A percentile compares a stretch with the other conserved stretches of the same genome.
Evolutionary conservation across 1,140 invertebrate genomes (phyloP).

Genomic region (Meloidogyne floridensis): DNA sequence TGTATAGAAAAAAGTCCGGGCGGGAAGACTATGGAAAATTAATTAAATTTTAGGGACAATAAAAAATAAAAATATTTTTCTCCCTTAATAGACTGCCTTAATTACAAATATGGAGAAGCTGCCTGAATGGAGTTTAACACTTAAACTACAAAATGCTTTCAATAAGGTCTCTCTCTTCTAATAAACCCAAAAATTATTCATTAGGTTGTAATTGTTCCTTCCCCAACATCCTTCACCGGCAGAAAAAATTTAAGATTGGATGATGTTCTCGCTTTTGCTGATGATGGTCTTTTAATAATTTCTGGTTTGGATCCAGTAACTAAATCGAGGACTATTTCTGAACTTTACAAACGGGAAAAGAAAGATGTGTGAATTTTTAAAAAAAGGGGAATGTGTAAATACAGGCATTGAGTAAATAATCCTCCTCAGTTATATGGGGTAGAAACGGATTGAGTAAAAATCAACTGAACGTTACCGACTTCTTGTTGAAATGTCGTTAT

Average conservation of each 20-base stretch:
- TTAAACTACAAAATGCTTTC: slow-evolving; percentile 54
- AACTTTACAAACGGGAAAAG: slow-evolving; percentile 21
- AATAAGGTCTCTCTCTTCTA: slow-evolving; percentile 47
- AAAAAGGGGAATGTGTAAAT: too few relatives aligned
- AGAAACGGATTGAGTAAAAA: too few relatives aligned
- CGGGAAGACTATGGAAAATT: not conserved
- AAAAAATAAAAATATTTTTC: slow-evolving; percentile 17
- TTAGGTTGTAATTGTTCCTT: slow-evolving; percentile 43
- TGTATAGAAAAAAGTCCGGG: too few relatives aligned
- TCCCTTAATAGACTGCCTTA: slow-evolving; percentile 31
- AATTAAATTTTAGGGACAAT: not conserved
- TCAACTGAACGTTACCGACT: too few relatives aligned
- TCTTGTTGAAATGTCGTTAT: too few relatives aligned
- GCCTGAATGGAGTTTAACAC: slow-evolving; percentile 53
- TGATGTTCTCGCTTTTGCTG: slow-evolving; percentile 54
- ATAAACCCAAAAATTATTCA: not conserved
- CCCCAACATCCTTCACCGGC: slow-evolving; percentile 30
- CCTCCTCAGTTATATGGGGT: too few relatives aligned
- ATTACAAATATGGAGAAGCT: slow-evolving; percentile 39
- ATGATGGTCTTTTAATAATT: slow-evolving; percentile 50
- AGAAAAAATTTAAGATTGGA: slow-evolving; percentile 44
- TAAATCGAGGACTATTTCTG: slow-evolving; percentile 9
- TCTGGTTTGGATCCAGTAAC: slow-evolving; percentile 32
- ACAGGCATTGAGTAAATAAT: too few relatives aligned
- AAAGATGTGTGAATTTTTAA: slow-evolving; percentile 26